A percentile compares a stretch with the other conserved stretches of the same genome.
These are phyloP conservation scores for Caprella mutica DNA, from an alignment of 2,888 invertebrate genomes.

Conservation along the genomic window DNA sequence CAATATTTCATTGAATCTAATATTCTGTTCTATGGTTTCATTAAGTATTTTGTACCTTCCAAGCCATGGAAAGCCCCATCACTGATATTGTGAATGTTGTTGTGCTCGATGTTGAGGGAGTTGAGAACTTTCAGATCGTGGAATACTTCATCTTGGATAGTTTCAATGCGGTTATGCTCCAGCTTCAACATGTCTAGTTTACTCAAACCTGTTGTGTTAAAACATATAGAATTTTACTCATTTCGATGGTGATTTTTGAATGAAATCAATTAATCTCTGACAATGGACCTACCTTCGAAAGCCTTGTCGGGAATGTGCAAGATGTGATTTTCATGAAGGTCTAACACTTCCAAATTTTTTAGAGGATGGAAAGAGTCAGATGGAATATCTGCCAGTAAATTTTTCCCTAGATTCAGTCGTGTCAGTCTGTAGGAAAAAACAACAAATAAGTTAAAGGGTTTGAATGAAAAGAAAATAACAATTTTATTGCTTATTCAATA, in stretches of 20 bases:
- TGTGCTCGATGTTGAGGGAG: constrained; percentile 77
- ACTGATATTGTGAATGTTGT: constrained; percentile 66
- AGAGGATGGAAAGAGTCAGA: constrained; percentile 75
- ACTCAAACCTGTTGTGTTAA: constrained; percentile 51
- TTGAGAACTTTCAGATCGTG: constrained; percentile 66
- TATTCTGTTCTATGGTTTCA: no score
- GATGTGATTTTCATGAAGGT: constrained; percentile 76
- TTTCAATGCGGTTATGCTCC: constrained; percentile 69
- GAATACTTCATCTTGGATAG: constrained; percentile 70
- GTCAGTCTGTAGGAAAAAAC: constrained; percentile 79
- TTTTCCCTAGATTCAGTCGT: constrained; percentile 79
- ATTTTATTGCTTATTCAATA: not conserved
- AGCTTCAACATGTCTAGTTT: constrained; percentile 71
- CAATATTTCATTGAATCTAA: no score
- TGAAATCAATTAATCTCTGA: not conserved
- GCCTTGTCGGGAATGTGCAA: constrained; percentile 66
- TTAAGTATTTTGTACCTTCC: no score
- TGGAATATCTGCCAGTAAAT: constrained; percentile 72
- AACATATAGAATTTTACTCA: not conserved
- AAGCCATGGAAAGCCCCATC: constrained; percentile 74
- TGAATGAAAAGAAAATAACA: not conserved
- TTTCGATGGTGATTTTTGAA: not conserved
- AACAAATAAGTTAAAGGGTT: no score
- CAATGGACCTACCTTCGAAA: constrained; percentile 56
- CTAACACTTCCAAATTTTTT: constrained; percentile 75